Base-by-base conservation (phyloP, 35 echinoderm and acorn worm species). In the Stichopus chloronotus region DNA sequence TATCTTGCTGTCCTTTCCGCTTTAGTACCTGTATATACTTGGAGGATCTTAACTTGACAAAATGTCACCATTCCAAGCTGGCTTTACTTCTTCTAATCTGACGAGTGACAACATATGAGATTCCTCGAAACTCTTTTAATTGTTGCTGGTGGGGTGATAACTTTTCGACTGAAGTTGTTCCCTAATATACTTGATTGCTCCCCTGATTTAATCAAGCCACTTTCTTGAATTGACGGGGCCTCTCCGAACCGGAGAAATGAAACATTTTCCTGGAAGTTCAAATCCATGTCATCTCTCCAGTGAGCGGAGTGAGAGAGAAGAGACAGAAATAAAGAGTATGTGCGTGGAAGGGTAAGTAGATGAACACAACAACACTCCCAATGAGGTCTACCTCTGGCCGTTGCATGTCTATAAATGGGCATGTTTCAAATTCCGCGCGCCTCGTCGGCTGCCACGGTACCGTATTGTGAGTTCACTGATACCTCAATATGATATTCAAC, bases 381-480 rank as follows among this genome's bases (percentile, higher is more conserved):
- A 63, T 89, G 59, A 61, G 87, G 87, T 57, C 59, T 60, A 72
- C 87, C 61, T 57, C 87, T 52, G 6, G 14, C 79, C 5, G 10
- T 57, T 71, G 57, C 87, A 89, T 89, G 87, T 89, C 87, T 89
- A 89, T 89, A 89, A 89, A 89, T 89, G 87, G 87, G n/a, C 87
- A 89, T 89, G 87, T 89, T 89, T 89, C 87, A 61, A 89, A 89
- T 89, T 89, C 87, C 87, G 87, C 87, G 87, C 87, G 87, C 59
- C 57, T 65, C 65, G 22, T 89, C 19, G 65, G 61, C 57, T 89
- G 52, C 57, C 52, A 61, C 60, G 57, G 8, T 22, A 21, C 87
- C 60, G 87, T 89, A 53, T 88, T 59, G 86, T 74, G 60, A 30
- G 60, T 74, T 65, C 60, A 11, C 25, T 58, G 58, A 85, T 85